Percentiles rank a stretch among this genome's conserved stretches.
Conservation (phyloP, 2,113 vertebrate genomes). For the Menura novaehollandiae region DNA sequence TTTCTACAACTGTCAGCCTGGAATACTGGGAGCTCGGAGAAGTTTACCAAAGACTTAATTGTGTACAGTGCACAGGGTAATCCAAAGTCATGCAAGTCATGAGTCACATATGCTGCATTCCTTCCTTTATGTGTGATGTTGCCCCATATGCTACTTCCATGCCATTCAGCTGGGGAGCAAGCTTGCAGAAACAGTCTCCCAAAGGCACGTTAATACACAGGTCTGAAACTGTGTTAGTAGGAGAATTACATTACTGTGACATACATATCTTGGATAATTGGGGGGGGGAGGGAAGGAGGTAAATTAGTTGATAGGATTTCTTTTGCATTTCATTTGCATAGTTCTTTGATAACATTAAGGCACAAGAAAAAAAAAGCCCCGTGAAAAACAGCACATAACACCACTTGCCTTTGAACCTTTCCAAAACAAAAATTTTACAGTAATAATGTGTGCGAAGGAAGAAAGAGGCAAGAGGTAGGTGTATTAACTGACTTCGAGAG, state of each 20-base stretch:
- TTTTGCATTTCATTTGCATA: conserved; percentile 2
- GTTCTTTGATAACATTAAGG: neutral
- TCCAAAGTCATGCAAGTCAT: neutral
- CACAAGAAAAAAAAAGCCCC: neutral
- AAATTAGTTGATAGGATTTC: neutral
- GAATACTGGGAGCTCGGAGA: neutral
- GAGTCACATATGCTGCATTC: neutral
- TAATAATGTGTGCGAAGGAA: neutral
- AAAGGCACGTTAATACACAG: neutral
- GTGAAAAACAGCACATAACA: neutral
- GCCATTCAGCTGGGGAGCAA: neutral
- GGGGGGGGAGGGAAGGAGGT: neutral
- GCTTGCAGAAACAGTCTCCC: neutral
- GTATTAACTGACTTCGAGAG: conserved; percentile 41
- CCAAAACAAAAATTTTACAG: neutral
- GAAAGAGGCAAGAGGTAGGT: conserved; percentile 22
- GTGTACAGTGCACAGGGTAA: neutral
- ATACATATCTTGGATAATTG: neutral
- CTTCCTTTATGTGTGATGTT: neutral
- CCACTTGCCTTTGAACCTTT: conserved; percentile 1
- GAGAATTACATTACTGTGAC: neutral
- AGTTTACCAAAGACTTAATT: neutral
- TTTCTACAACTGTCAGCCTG: neutral
- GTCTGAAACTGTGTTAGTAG: neutral
- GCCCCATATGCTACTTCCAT: neutral